Base-by-base conservation (phyloP, 2,797 vertebrate species). In the Carcharodon carcharias region DNA sequence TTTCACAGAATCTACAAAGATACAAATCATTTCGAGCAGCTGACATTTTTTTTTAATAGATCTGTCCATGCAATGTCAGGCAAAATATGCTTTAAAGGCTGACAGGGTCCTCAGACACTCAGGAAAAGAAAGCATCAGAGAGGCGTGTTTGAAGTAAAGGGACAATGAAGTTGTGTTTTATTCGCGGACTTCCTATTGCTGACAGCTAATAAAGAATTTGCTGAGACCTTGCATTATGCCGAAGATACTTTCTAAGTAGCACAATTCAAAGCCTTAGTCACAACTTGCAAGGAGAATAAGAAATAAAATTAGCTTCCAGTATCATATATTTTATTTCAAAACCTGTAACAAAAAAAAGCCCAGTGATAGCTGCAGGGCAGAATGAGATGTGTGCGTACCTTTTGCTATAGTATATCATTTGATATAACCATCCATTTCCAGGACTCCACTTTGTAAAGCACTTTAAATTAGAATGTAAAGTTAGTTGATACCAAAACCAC, bases 161-260 rank as follows among this genome's bases (percentile, higher is more conserved):
- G n/a, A 45, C 61, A 45, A 67, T 67, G 18, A 67, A 50, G 82
- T 93, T 65, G 63, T 18, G 40, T 67, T 93, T 93, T 63, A 67
- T 65, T 45, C 11, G 61, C 61, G 93, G 91, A 93, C 61, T 65
- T 93, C 61, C 21, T n/a, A 93, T 61, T 40, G 16, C n/a, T 93
- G 91, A 93, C 91, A 93, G 91, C 35, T 26, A 93, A 93, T 93
- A 93, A 93, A 65, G 91, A 93, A 93, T 50, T 21, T 50, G 45
- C 82, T 50, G 40, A 85, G 23, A 23, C 1, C 63, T 93, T 67
- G n/a, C 91, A 65, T 45, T 11, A 67, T 67, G 61, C 63, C 11
- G 31, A 93, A 65, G 12, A 93, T 45, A 18, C 16, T 45, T 93
- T 93, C 40, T 40, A 26, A 45, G 63, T 93, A 50, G 67, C n/a